Evolutionary conservation across 2,113 vertebrate species (phyloP), one percentile per base, ranked within the genome.

Genomic region (Amphiprion percula): DNA sequence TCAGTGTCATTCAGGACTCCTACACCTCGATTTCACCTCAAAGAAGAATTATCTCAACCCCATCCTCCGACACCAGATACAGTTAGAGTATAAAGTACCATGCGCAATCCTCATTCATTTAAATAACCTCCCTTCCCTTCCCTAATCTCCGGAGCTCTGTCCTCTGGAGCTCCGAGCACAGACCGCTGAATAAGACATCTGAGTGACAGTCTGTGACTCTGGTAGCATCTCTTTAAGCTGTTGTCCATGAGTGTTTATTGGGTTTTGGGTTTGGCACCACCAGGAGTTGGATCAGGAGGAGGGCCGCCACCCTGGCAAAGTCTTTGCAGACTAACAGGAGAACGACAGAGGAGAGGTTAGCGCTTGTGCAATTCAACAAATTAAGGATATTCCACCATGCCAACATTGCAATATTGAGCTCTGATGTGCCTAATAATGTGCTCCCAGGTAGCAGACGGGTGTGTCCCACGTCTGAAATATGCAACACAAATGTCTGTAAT

Each of bases 251-350:
- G 59, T 44, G 55, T 78, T 87, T 92, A 95, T 80, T 94, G 90
- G 79, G 50, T 26, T 89, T 95, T 92, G 77, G 94, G 92, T 90
- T 95, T 95, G 84, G 94, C 93, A 11, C 91, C 94, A 61, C 92
- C 94, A 0, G 94, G 94, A 61, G 93, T 91, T 62, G 88, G 62
- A 83, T 94, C 93, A 30, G 82, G 74, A 37, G 91, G 77, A 24
- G 92, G 92, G 62, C 91, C 88, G 6, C 93, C 94, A 37, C 94
- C 94, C 1, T 94, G 94, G 84, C 71, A 67, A 33, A 95, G 75
- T 90, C 95, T 91, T 28, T 46, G 79, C 64, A 95, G 77, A 81
- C 95, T 95, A 68, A 68, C 4, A 26, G 15, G 52, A 46, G 46
- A 78, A 41, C 84, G 47, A 83, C 0, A 79, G 16, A 68, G 10